Evolutionary conservation across 23 tunicate species (phyloP), one percentile per base, ranked within the genome.

Genomic region (Trididemnum clinides): DNA sequence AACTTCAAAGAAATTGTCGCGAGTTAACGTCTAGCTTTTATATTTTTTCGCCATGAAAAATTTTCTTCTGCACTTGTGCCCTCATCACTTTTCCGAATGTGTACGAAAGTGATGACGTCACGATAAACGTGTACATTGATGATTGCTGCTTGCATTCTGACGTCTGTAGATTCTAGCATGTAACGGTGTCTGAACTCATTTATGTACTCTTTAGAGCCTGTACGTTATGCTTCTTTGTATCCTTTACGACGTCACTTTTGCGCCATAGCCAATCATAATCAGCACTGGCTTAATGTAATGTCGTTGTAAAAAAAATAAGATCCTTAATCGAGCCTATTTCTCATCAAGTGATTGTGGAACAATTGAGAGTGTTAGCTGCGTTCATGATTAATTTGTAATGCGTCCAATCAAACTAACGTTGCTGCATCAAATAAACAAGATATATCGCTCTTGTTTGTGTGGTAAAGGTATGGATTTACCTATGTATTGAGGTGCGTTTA

Each of bases 221-320:
- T 63, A 63, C 71, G 71, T 22, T 21, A 10, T 44, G 54, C 54
- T 37, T 7, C 4, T 10, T 36, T 37, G 75, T 66, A 37, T 66
- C 26, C 4, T 59, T 12, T 15, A 21, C 4, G 69, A 59, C 27
- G 30, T 70, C 57, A 22, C 59, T 12, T 21, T 39, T 39, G 80
- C 80, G 80, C 80, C 80, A 74, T 74, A 74, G 80, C 80, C 80
- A 74, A 74, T 74, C 80, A 74, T 74, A 74, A 74, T 39, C 59
- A 7, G 80, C 80, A 22, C 80, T 39, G 80, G 80, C 59, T 36
- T 74, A 7, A 10, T 25, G 22, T 35, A 19, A 15, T n/a, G 22
- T 6, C 28, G 7, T 63, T 63, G 26, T 63, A 23, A 15, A 22
- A 18, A 15, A 26, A 70, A 32, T 28, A 63, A n/a, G 6, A 10